These are phyloP conservation scores for Nanger granti DNA, from an alignment of 2,113 vertebrate species.

Conservation along the genomic window DNA sequence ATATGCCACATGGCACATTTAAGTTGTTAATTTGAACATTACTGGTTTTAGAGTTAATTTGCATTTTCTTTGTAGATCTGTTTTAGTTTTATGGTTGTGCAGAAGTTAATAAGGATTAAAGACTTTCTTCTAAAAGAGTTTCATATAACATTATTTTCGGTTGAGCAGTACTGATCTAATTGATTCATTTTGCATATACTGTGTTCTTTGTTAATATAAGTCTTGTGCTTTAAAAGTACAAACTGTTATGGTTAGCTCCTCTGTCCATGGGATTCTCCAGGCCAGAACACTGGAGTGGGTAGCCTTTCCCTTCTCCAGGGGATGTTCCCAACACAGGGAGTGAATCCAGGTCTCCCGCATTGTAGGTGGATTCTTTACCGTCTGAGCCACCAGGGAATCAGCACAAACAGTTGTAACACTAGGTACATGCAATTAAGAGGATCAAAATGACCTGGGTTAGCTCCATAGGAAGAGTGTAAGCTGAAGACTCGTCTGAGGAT, in stretches of 20 bases:
- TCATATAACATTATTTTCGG: background rate
- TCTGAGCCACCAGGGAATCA: background rate
- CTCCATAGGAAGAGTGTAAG: background rate
- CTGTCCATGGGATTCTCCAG: background rate
- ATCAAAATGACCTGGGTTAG: background rate
- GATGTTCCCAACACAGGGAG: background rate
- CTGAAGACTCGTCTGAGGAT: background rate
- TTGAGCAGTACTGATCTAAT: background rate
- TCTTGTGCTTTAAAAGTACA: slow-evolving; percentile 12
- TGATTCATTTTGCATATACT: slow-evolving; percentile 2
- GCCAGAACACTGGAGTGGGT: background rate
- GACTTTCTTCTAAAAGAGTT: background rate
- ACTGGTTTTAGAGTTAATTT: background rate
- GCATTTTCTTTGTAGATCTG: background rate
- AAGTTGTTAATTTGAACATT: background rate
- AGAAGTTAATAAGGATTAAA: background rate
- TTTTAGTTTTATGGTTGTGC: background rate
- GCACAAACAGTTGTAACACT: background rate
- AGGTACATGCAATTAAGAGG: background rate
- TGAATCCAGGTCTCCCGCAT: background rate
- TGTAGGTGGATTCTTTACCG: background rate
- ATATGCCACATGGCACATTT: background rate
- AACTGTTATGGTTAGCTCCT: background rate
- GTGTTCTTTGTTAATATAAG: background rate
- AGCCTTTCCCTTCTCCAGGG: background rate